Percentiles rank a stretch among this genome's conserved stretches.
These are phyloP conservation scores for Bombus superbus DNA, from an alignment of 1,140 invertebrate species.

Conservation along the genomic window DNA sequence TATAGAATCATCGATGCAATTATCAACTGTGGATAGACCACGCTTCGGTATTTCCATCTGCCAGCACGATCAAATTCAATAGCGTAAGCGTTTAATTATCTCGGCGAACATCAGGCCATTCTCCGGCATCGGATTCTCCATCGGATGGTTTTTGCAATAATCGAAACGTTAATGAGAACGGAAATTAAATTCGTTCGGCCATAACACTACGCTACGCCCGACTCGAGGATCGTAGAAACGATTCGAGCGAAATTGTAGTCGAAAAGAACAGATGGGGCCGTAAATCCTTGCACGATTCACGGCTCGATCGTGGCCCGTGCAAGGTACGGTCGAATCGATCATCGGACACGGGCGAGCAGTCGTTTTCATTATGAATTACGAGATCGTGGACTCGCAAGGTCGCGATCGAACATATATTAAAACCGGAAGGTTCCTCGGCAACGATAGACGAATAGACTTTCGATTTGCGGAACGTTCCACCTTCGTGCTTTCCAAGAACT, in stretches of 20 bases:
- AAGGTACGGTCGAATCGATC: conserved; percentile 57
- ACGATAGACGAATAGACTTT: not conserved
- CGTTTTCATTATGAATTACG: conserved; percentile 58
- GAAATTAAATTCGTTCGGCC: not conserved
- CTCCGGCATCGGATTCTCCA: not conserved
- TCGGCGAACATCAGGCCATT: not conserved
- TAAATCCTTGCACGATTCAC: conserved; percentile 40
- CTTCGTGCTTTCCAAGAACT: not conserved
- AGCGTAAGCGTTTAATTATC: conserved; percentile 26
- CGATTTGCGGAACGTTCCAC: not conserved
- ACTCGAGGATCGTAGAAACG: not conserved
- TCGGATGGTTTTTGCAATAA: not conserved
- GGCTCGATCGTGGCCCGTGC: conserved; percentile 34
- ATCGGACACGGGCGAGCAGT: conserved; percentile 56
- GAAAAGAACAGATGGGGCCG: not conserved
- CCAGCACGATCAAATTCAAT: not conserved
- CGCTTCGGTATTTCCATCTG: not conserved
- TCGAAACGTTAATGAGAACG: not conserved
- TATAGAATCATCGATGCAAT: conserved; percentile 32
- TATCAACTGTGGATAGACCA: not conserved
- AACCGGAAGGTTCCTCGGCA: not conserved
- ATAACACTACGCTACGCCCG: not conserved
- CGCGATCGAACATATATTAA: conserved; percentile 27
- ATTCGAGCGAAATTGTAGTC: not conserved
- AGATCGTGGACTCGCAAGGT: conserved; percentile 49